Percentiles rank a stretch among this genome's conserved stretches.
These are phyloP conservation scores for Pangasianodon hypophthalmus DNA, from an alignment of 2,113 vertebrate species.

Conservation along the genomic window DNA sequence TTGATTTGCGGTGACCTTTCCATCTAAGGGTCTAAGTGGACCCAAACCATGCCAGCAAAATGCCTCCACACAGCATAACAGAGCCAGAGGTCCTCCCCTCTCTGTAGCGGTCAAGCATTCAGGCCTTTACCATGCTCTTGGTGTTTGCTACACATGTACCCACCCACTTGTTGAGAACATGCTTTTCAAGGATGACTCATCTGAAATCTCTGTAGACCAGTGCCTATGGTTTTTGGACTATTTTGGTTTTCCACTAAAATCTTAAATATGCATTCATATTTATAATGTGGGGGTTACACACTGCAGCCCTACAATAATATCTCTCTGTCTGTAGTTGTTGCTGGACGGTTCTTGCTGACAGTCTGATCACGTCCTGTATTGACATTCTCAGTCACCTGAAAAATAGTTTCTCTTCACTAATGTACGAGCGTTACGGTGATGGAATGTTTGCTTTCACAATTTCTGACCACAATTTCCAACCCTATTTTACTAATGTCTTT, in stretches of 20 bases:
- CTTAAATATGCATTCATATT: not conserved
- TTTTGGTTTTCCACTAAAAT: not conserved
- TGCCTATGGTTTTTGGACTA: not conserved
- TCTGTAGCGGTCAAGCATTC: not conserved
- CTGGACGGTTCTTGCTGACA: not conserved
- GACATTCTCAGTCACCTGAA: not conserved
- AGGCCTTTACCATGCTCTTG: not conserved
- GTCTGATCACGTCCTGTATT: not conserved
- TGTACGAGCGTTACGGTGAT: too few relatives aligned
- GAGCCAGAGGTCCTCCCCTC: not conserved
- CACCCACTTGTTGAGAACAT: not conserved
- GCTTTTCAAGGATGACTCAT: not conserved
- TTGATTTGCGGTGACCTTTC: not conserved
- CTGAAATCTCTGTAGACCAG: not conserved
- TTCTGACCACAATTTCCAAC: too few relatives aligned
- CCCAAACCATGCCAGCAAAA: not conserved
- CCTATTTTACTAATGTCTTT: not conserved
- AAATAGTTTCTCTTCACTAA: not conserved
- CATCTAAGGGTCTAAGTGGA: not conserved
- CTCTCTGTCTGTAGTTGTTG: not conserved
- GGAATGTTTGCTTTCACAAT: too few relatives aligned
- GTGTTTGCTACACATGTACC: not conserved
- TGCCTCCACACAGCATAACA: not conserved
- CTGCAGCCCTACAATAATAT: not conserved
- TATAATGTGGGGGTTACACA: not conserved